Evolutionary conservation across 2,888 invertebrate genomes (phyloP).

Genomic region (Volucella zonaria): DNA sequence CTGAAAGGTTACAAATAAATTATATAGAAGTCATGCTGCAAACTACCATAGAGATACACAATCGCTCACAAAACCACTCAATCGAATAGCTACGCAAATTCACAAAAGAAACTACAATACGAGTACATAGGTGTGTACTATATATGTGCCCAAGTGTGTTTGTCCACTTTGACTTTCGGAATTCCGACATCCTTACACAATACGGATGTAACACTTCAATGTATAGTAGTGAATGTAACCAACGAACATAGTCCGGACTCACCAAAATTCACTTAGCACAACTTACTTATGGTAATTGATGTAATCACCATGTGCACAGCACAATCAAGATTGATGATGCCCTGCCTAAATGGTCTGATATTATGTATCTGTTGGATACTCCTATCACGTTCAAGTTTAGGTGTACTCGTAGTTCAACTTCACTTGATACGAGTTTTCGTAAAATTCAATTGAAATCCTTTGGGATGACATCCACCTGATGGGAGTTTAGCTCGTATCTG

Average conservation of each 20-base stretch:
- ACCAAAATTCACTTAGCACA: constrained; percentile 40
- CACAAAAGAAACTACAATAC: neutral
- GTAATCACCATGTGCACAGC: constrained; percentile 38
- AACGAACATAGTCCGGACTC: neutral
- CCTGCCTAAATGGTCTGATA: constrained; percentile 17
- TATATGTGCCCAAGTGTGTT: constrained; percentile 7
- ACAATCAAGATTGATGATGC: constrained; percentile 49
- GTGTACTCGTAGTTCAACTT: neutral
- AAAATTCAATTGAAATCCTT: constrained; percentile 21
- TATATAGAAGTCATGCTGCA: neutral
- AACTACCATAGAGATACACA: neutral
- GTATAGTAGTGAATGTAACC: constrained; percentile 20
- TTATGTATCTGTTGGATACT: constrained; percentile 23
- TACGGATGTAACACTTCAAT: constrained; percentile 8
- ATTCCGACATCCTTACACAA: neutral
- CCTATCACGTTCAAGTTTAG: too few relatives aligned
- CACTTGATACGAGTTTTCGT: neutral
- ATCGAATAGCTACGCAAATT: constrained; percentile 18
- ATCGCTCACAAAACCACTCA: neutral
- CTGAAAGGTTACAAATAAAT: constrained; percentile 11
- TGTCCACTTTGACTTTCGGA: constrained; percentile 22
- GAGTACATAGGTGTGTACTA: too few relatives aligned
- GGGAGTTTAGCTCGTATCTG: neutral
- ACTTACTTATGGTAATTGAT: constrained; percentile 54
- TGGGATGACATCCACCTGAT: constrained; percentile 27